Base-by-base conservation (phyloP, 23 tunicate species). In the Oikopleura albicans region DNA sequence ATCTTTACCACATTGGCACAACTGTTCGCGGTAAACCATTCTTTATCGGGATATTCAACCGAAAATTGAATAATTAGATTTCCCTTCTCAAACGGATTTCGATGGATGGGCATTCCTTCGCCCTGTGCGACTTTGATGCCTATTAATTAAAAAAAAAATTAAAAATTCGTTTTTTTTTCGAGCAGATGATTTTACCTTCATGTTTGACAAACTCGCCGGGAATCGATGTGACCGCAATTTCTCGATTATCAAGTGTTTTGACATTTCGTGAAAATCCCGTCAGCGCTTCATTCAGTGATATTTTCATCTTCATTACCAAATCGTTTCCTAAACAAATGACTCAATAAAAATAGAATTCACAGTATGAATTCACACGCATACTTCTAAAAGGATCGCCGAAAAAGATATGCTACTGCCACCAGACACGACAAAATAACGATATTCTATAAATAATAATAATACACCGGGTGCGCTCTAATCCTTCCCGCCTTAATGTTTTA, bases 91-190 rank as follows among this genome's bases (percentile, higher is more conserved):
- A 89, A 94, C 2, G 98, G 98, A 76, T 94, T 90, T 2, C 91
- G 88, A 63, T 90, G 85, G 0, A 90, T 40, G 16, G 98, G 98
- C 98, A 94, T 94, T 49, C 98, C 98, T 85, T 94, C 98, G 1
- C 86, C 89, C 85, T 31, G 34, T 29, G 79, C 79, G 35, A 71
- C 37, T 71, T 71, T 71, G 37, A 71, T 16, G 28, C 79, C 79
- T 71, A 31, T n/a, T n/a, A n/a, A n/a, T n/a, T n/a, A n/a, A n/a
- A n/a, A n/a, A n/a, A n/a, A n/a, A n/a, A n/a, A n/a, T n/a, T n/a
- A n/a, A n/a, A n/a, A n/a, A n/a, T n/a, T n/a, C n/a, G n/a, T n/a
- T n/a, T n/a, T n/a, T n/a, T n/a, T n/a, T n/a, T n/a, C n/a, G n/a
- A n/a, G n/a, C n/a, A n/a, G n/a, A n/a, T n/a, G n/a, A n/a, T n/a